Evolutionary conservation across 2,888 invertebrate genomes (phyloP), one percentile per base, ranked within the genome.

Genomic region (Pilophorus perplexus): DNA sequence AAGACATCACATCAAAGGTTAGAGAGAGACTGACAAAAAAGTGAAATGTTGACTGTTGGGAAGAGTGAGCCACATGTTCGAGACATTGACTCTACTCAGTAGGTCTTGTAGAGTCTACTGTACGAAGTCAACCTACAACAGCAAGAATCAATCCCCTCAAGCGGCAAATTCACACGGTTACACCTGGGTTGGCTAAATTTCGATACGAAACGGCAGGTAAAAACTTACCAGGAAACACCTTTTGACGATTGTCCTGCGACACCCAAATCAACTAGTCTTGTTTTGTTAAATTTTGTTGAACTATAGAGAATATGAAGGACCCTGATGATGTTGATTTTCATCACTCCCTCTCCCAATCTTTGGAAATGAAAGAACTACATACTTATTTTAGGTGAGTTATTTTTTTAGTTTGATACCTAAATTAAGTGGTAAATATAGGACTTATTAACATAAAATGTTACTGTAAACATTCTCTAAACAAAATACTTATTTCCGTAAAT

Each of bases 401-500:
- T 59, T 59, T 59, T 59, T 59, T 59, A 59, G 59, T 59, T 59
- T 59, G 59, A 59, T 59, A 59, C 59, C 59, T 59, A 59, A 42
- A 59, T 25, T 59, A 59, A 42, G 59, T 59, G 59, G 59, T 59
- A 59, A 59, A 40, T 42, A 25, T 42, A 42, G 28, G 28, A 28
- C 23, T 42, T 59, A 42, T 42, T 59, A 42, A 59, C 40, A 40
- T 42, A 8, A 59, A 59, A 42, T 59, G 59, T 59, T 59, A 42
- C 59, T 59, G 25, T 55, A 55, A 55, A 40, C 59, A 40, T 42
- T 59, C 59, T 59, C 44, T 59, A 59, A 42, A 42, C 16, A 59
- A 18, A 42, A 38, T 23, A 55, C 37, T 16, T 59, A 42, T 59
- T 59, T 59, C 59, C 40, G 59, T 25, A 59, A 55, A 55, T 52